Conservation (phyloP, 1,140 invertebrate species). For the Drosophila truncata region DNA sequence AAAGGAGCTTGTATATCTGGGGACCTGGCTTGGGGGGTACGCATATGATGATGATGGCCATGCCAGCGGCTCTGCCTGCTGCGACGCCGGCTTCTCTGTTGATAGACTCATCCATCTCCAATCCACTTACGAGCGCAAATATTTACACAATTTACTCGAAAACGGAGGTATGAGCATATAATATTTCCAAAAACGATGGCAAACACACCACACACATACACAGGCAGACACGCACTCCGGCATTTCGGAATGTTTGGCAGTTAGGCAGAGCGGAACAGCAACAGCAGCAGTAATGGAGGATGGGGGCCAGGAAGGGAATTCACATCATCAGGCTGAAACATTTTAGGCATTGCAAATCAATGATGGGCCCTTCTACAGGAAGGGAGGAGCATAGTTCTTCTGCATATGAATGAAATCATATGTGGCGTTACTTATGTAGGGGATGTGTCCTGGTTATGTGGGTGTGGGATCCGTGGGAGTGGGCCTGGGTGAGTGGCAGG, state of each 20-base stretch:
- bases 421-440: conserved; percentile 53
- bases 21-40: conserved; percentile 39
- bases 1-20: conserved; percentile 26
- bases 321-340: conserved; percentile 72
- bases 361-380: conserved; percentile 40
- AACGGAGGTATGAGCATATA: conserved; percentile 85
- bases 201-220: conserved; percentile 63
- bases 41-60: conserved; percentile 62
- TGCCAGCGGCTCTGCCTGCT: conserved; percentile 50
- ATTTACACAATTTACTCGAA: conserved; percentile 85
- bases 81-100: conserved; percentile 69
- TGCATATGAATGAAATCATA: conserved; percentile 78
- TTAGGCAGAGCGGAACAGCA: conserved; percentile 77
- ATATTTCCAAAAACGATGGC: conserved; percentile 85
- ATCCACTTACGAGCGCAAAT: conserved; percentile 85
- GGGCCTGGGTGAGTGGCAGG: conserved; percentile 54
- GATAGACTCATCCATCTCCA: conserved; percentile 85
- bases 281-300: conserved; percentile 43
- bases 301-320: not conserved
- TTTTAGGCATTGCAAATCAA: conserved; percentile 79
- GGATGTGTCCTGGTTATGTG: conserved; percentile 28
- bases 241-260: conserved; percentile 70
- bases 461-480: conserved; percentile 4
- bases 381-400: conserved; percentile 61
- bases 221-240: conserved; percentile 34